Evolutionary conservation across 2,797 vertebrate species (phyloP).

Genomic region (Sebastes hubbsi): DNA sequence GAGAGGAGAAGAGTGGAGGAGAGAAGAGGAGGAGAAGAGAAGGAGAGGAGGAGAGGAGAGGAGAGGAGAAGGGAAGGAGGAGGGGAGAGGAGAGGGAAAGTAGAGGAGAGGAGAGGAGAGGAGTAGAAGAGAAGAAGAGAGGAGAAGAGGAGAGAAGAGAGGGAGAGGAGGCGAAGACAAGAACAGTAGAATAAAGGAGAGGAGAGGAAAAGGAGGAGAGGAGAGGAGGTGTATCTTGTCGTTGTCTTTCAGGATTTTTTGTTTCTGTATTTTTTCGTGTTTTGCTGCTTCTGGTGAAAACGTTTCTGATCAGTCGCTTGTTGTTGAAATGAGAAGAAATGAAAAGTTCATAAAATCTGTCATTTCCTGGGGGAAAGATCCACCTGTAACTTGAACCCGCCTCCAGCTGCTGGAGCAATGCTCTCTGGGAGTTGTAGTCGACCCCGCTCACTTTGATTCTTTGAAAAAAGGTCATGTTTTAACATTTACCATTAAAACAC

Average conservation of each 20-base stretch:
- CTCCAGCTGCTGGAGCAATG: background rate
- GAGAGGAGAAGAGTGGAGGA: too few species aligned
- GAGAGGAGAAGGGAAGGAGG: background rate
- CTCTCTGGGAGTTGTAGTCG: conserved; percentile 10
- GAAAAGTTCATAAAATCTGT: background rate
- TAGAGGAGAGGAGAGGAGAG: background rate
- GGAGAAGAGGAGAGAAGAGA: too few species aligned
- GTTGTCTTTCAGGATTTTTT: background rate
- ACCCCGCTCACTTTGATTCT: background rate
- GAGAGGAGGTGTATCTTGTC: background rate
- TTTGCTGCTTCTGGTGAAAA: conserved; percentile 58
- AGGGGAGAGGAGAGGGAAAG: background rate
- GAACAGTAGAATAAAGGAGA: background rate
- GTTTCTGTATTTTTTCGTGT: conserved; percentile 2
- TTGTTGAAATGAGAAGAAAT: background rate
- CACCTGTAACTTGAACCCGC: background rate
- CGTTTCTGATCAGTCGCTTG: conserved; percentile 6
- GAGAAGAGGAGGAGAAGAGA: background rate
- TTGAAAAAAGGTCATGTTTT: background rate
- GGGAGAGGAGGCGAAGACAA: background rate
- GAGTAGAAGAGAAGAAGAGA: background rate
- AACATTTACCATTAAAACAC: background rate
- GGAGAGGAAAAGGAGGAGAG: background rate
- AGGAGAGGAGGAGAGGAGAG: too few species aligned
- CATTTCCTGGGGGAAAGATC: background rate